These are phyloP conservation scores for Cirrhinus mrigala DNA, from an alignment of 2,797 vertebrate species.

Conservation along the genomic window DNA sequence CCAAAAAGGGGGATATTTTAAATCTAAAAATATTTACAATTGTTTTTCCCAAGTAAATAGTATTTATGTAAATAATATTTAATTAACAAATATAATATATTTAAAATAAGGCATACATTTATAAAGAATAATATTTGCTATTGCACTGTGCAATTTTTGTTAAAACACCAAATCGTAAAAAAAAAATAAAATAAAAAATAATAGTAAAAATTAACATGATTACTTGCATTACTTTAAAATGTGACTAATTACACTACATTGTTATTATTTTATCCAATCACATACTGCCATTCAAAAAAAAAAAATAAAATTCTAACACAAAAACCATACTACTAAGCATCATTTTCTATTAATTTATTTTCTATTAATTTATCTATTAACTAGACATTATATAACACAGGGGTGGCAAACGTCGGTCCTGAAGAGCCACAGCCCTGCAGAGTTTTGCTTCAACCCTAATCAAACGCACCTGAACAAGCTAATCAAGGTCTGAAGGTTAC, in stretches of 20 bases:
- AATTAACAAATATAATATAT: neutral
- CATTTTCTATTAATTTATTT: neutral
- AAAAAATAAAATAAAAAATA: neutral
- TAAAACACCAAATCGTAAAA: neutral
- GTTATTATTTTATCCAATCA: neutral
- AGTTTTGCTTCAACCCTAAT: too few relatives aligned
- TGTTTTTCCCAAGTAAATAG: neutral
- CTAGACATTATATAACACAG: neutral
- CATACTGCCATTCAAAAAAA: too few relatives aligned
- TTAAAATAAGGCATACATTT: neutral
- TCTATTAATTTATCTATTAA: neutral
- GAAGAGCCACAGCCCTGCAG: too few relatives aligned
- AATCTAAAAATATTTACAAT: neutral
- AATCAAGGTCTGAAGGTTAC: too few relatives aligned
- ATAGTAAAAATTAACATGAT: neutral
- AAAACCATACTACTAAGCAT: neutral
- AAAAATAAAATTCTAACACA: neutral
- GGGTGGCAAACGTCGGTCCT: too few relatives aligned
- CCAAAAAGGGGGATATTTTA: neutral
- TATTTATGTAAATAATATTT: neutral
- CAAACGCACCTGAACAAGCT: too few relatives aligned
- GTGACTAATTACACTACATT: neutral
- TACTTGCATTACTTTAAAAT: neutral
- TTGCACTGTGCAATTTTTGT: neutral
- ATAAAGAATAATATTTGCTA: too few relatives aligned